Evolutionary conservation across 2,797 vertebrate species (phyloP).

Genomic region (Molossus alvarezi): DNA sequence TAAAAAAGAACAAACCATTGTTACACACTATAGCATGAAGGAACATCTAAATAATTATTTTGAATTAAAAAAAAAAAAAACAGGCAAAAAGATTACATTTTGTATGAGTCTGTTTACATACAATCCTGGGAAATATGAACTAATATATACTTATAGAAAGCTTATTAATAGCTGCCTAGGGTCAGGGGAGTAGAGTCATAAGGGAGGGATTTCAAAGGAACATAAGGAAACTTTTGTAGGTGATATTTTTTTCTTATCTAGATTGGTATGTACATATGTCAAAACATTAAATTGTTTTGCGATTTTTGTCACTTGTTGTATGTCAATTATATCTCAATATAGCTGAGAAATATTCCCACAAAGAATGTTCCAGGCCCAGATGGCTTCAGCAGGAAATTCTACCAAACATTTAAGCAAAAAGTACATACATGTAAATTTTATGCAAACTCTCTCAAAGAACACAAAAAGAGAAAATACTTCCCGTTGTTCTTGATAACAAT

Average conservation of each 20-base stretch:
- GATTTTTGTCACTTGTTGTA: background rate
- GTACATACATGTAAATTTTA: background rate
- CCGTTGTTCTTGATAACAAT: background rate
- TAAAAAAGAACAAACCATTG: background rate
- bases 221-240: background rate
- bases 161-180: background rate
- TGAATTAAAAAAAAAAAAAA: background rate
- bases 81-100: background rate
- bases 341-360: background rate
- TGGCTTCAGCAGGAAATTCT: background rate
- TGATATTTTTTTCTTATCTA: background rate
- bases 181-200: background rate
- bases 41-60: background rate
- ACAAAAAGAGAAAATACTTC: background rate
- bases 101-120: background rate
- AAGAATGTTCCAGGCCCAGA: background rate
- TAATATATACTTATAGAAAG: background rate
- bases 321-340: conserved; percentile 10
- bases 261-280: background rate
- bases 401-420: background rate
- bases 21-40: background rate
- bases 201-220: background rate
- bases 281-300: conserved; percentile 34
- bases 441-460: conserved; percentile 5
- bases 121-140: conserved; percentile 13